A percentile compares a stretch with the other conserved stretches of the same genome.
Conservation (phyloP, 2,797 vertebrate genomes). For the Clarias fuscus region DNA sequence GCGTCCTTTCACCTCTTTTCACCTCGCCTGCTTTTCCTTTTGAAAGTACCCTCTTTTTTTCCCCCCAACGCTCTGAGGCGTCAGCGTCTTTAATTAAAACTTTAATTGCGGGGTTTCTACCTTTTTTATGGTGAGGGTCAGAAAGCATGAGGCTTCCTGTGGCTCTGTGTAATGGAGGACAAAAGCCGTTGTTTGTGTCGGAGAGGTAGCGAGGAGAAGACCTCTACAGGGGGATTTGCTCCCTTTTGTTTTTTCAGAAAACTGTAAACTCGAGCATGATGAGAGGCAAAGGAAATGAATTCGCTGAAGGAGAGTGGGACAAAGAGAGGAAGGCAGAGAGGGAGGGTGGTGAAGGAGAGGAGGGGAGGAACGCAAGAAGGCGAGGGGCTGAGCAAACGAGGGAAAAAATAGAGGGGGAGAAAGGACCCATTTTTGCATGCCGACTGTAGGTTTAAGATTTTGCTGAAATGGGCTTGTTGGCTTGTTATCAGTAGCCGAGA, state of each 20-base stretch:
- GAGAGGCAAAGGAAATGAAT: constrained; percentile 52
- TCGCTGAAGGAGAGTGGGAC: constrained; percentile 23
- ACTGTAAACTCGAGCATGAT: constrained; percentile 65
- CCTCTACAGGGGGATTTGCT: constrained; percentile 55
- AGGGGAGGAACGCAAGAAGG: constrained; percentile 21
- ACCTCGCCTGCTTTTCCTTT: constrained; percentile 66
- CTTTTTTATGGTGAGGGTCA: constrained; percentile 70
- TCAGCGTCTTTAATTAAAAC: constrained; percentile 80
- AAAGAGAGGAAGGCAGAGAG: constrained; percentile 40
- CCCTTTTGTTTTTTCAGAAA: constrained; percentile 63
- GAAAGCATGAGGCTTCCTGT: constrained; percentile 63
- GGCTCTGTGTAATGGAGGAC: constrained; percentile 55
- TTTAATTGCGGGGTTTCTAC: constrained; percentile 76
- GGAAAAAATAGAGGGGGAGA: not conserved
- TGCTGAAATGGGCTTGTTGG: not conserved
- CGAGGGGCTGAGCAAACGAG: constrained; percentile 15
- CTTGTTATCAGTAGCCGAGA: not conserved
- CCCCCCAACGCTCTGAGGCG: constrained; percentile 70
- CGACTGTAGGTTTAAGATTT: not conserved
- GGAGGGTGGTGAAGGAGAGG: constrained; percentile 26
- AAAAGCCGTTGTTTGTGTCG: constrained; percentile 68
- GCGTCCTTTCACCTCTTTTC: constrained; percentile 73
- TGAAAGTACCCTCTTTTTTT: constrained; percentile 68
- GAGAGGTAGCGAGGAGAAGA: constrained; percentile 56
- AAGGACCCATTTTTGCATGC: constrained; percentile 2